phyloP scores from a whole-genome alignment of 2,797 vertebrate genomes.

The Otolemur crassicaudatus region DNA sequence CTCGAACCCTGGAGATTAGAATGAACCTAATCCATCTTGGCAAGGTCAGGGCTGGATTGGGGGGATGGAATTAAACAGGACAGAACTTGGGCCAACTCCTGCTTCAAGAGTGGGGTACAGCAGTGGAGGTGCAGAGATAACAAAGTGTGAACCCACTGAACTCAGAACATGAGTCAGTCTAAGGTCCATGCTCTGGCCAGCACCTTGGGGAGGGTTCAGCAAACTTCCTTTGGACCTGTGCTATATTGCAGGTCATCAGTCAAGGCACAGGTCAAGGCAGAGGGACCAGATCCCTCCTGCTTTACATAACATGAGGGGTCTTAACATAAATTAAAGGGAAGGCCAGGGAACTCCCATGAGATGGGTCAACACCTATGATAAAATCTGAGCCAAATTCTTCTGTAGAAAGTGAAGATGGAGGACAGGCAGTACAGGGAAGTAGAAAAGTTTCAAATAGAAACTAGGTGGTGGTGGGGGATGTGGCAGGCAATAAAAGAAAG shows the following conservation, averaged over 20 bases:
- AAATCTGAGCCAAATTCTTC: neutral
- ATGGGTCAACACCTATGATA: neutral
- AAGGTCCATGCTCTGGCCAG: neutral
- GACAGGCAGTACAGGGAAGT: fast-evolving
- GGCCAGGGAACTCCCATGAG: neutral
- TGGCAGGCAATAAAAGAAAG: neutral
- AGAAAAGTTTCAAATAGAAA: neutral
- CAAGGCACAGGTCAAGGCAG: neutral
- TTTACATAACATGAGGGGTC: neutral
- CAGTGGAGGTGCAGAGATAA: neutral
- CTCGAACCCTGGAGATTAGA: neutral
- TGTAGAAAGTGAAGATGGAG: neutral
- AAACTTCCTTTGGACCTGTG: neutral
- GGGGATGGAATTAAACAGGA: neutral
- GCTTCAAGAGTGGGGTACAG: neutral
- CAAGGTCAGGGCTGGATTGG: neutral
- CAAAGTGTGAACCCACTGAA: neutral
- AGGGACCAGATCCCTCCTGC: fast-evolving
- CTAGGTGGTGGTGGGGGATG: neutral
- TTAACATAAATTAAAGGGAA: neutral
- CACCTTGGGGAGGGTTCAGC: neutral
- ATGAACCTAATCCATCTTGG: neutral
- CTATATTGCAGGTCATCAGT: neutral
- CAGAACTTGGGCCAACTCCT: neutral
- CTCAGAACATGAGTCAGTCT: neutral